Percentiles rank a stretch among this genome's conserved stretches.
These are phyloP conservation scores for Listrodromus nycthemerus DNA, from an alignment of 2,888 invertebrate species.

Conservation along the genomic window DNA sequence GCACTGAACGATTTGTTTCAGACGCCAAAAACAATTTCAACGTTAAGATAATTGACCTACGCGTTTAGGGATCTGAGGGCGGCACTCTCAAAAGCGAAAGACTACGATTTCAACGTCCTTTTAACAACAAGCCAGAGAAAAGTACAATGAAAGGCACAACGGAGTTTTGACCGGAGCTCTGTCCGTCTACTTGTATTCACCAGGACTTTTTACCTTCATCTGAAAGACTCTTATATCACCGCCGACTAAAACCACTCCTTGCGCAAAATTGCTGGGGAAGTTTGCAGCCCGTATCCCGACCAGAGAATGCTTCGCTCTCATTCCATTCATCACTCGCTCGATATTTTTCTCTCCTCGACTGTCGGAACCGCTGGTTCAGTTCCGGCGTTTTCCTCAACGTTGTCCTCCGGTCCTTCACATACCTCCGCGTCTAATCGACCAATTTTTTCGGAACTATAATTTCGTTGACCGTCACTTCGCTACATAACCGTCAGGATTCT, in stretches of 20 bases:
- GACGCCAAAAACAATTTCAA: too few species aligned
- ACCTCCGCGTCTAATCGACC: too few species aligned
- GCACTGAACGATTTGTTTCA: too few species aligned
- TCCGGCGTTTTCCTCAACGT: background rate
- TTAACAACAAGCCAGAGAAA: background rate
- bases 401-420: too few species aligned
- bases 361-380: background rate
- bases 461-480: too few species aligned
- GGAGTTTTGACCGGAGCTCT: background rate
- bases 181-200: background rate
- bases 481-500: too few species aligned
- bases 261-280: conserved; percentile 35
- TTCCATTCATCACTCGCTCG: background rate
- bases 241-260: conserved; percentile 26
- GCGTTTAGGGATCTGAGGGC: too few species aligned
- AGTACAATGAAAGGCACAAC: background rate
- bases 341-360: background rate
- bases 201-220: background rate
- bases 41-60: too few species aligned
- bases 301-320: background rate
- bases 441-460: too few species aligned
- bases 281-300: conserved; percentile 15
- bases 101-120: background rate
- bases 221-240: conserved; percentile 28
- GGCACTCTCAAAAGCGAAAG: background rate